phyloP scores from a whole-genome alignment of 35 echinoderm and acorn worm species.

The Amphiura filiformis region DNA sequence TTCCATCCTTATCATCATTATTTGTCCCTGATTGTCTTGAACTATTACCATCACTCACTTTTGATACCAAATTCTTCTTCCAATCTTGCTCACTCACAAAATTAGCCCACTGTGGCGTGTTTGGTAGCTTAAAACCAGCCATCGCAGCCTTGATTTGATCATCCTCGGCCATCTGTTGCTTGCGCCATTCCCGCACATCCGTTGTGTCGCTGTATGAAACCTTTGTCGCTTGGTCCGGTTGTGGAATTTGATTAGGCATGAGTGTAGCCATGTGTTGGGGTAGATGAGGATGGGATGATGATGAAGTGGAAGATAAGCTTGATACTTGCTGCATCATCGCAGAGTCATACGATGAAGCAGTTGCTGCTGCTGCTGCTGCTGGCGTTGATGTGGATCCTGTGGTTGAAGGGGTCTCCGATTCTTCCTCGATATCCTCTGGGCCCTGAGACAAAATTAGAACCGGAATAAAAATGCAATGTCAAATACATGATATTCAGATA shows the following conservation, averaged over 20 bases:
- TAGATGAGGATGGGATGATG: conserved; percentile 18
- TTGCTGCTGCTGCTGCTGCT: not conserved
- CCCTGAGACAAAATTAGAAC: not conserved
- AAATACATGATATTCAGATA: no score
- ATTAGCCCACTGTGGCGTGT: conserved; percentile 44
- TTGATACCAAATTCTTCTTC: conserved; percentile 40
- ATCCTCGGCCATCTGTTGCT: conserved; percentile 53
- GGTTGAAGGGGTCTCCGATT: not conserved
- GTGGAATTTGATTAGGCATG: conserved; percentile 6
- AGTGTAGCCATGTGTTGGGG: conserved; percentile 30
- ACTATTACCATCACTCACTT: not conserved
- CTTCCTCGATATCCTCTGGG: not conserved
- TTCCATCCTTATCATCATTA: no score
- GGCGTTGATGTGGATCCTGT: not conserved
- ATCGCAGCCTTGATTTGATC: conserved; percentile 76
- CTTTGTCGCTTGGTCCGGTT: conserved; percentile 22
- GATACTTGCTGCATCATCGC: not conserved
- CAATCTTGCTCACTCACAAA: conserved; percentile 57
- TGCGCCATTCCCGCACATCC: conserved; percentile 31
- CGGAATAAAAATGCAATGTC: not conserved
- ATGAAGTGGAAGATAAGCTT: not conserved
- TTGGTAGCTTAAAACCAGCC: conserved; percentile 41
- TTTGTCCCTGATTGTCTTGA: not conserved
- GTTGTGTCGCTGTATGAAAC: conserved; percentile 47
- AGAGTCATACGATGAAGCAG: not conserved